Conservation (phyloP, 2,888 invertebrate genomes). For the Arge pagana region DNA sequence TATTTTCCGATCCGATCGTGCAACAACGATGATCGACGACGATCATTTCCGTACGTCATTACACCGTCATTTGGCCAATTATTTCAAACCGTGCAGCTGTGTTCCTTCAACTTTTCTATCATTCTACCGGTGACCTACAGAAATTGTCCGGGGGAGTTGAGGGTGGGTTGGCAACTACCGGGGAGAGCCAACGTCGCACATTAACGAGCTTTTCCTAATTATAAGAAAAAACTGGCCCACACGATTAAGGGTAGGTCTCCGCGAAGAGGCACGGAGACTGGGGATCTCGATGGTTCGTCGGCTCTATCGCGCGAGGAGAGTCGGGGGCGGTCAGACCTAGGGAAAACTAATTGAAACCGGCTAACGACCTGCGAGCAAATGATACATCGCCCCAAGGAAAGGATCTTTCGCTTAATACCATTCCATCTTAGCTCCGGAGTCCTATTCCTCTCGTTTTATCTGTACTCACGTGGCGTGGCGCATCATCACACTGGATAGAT, state of each 20-base stretch:
- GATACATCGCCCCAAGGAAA: slow-evolving; percentile 52
- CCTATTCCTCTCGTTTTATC: slow-evolving; percentile 1
- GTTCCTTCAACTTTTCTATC: neutral
- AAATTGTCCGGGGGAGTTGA: slow-evolving; percentile 11
- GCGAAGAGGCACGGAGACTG: slow-evolving; percentile 21
- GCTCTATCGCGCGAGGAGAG: slow-evolving; percentile 32
- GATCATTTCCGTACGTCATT: too few relatives aligned
- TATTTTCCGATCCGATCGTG: too few relatives aligned
- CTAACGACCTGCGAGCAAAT: slow-evolving; percentile 56
- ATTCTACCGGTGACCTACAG: slow-evolving; percentile 2
- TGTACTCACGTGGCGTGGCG: too few relatives aligned
- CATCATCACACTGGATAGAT: too few relatives aligned
- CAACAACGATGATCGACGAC: too few relatives aligned
- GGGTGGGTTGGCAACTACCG: neutral
- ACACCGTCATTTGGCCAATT: too few relatives aligned
- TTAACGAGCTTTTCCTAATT: slow-evolving; percentile 57
- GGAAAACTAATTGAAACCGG: slow-evolving; percentile 58
- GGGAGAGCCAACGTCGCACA: slow-evolving; percentile 42
- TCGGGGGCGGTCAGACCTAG: slow-evolving; percentile 28
- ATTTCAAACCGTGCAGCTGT: neutral
- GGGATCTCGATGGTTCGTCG: slow-evolving; percentile 34
- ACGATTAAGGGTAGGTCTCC: slow-evolving; percentile 47
- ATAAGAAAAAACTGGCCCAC: slow-evolving; percentile 51
- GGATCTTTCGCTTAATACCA: slow-evolving; percentile 49
- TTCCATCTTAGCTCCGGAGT: slow-evolving; percentile 42